Evolutionary conservation across 2,797 vertebrate species (phyloP).

Genomic region (Neomorphus geoffroyi): DNA sequence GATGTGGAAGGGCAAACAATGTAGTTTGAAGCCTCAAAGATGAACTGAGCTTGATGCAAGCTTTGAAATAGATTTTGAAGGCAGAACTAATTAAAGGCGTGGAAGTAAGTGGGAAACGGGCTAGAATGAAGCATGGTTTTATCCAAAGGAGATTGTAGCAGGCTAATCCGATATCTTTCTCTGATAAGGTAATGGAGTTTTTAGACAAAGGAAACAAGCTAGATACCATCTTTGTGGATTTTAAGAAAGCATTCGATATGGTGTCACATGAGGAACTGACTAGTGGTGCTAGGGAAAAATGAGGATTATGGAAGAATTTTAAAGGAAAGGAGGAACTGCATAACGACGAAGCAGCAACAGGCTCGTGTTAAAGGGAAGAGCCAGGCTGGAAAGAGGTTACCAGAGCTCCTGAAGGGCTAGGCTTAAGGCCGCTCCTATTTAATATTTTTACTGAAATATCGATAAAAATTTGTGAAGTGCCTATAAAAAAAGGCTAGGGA

Average conservation of each 20-base stretch:
- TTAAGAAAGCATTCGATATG: background rate
- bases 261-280: slow-evolving; percentile 15
- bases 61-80: background rate
- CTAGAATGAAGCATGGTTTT: background rate
- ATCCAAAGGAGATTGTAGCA: background rate
- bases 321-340: background rate
- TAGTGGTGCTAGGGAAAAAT: background rate
- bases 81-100: slow-evolving; percentile 1
- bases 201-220: slow-evolving; percentile 11
- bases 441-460: background rate
- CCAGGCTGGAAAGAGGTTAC: background rate
- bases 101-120: background rate
- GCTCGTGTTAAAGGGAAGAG: background rate
- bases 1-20: accelerated
- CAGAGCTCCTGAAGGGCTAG: background rate
- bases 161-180: slow-evolving; percentile 14
- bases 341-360: background rate
- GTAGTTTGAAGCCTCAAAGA: background rate
- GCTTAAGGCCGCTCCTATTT: background rate
- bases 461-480: background rate
- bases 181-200: slow-evolving; percentile 54
- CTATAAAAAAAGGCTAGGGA: background rate
- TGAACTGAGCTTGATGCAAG: background rate
- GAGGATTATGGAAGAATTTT: background rate
- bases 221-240: slow-evolving; percentile 33